Conservation (phyloP, 1,140 invertebrate species). For the Armadillidium nasatum region DNA sequence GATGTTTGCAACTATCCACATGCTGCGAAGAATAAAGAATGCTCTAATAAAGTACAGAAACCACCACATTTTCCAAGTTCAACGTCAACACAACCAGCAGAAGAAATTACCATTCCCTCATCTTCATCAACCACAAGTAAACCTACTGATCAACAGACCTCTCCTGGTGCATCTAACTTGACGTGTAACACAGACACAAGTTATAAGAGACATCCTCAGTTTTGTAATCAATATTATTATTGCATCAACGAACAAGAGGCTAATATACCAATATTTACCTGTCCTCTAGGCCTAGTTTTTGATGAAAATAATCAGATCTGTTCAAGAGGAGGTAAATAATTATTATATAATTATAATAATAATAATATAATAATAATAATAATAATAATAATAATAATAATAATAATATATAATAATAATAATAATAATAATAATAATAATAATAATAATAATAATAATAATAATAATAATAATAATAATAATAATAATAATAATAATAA, state of each 20-base stretch:
- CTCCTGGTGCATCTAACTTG: slow-evolving; percentile 14
- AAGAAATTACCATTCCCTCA: neutral
- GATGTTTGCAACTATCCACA: slow-evolving; percentile 44
- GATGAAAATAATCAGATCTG: slow-evolving; percentile 36
- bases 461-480: no score
- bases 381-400: no score
- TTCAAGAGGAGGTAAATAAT: slow-evolving; percentile 28
- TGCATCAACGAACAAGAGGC: neutral
- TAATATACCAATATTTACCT: slow-evolving; percentile 37
- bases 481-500: no score
- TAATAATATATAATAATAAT: no score
- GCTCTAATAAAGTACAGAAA: slow-evolving; percentile 23
- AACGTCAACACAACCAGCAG: neutral
- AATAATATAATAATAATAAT: neutral
- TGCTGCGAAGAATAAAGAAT: slow-evolving; percentile 34
- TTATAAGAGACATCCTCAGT: neutral
- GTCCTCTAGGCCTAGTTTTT: slow-evolving; percentile 36
- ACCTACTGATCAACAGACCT: neutral
- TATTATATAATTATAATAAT: no score
- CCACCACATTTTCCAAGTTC: slow-evolving; percentile 25
- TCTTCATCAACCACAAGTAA: no score
- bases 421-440: no score
- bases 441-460: no score
- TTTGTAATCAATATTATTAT: neutral
- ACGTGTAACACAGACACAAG: neutral